phyloP scores from a whole-genome alignment of 2,113 vertebrate genomes.

The Spermophilus dauricus region DNA sequence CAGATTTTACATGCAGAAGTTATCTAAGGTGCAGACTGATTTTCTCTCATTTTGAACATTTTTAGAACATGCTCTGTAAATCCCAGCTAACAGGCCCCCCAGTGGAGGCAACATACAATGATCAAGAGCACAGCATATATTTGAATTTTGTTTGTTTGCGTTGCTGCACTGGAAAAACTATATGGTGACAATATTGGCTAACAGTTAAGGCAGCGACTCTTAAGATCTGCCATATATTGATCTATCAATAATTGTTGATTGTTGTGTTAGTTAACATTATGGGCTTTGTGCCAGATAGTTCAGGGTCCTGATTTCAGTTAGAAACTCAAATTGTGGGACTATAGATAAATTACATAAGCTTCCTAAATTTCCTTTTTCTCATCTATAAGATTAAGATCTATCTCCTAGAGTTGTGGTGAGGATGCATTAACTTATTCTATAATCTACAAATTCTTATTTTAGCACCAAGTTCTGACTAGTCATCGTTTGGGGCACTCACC shows the following conservation, averaged over 20 bases:
- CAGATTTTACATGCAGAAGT: background rate
- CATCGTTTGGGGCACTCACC: background rate
- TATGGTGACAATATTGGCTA: background rate
- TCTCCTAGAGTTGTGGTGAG: background rate
- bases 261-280: background rate
- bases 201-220: background rate
- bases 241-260: background rate
- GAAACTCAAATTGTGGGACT: background rate
- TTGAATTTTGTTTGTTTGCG: background rate
- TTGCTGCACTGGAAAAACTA: background rate
- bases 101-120: too few relatives aligned
- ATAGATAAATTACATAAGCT: background rate
- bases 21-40: background rate
- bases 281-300: background rate
- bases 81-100: background rate
- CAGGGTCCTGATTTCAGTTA: background rate
- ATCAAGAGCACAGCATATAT: background rate
- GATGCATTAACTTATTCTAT: background rate
- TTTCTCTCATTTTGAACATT: background rate
- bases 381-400: background rate
- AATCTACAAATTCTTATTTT: background rate
- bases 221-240: background rate
- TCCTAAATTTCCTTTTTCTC: constrained; percentile 1
- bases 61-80: background rate
- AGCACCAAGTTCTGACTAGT: background rate